Evolutionary conservation across 2,797 vertebrate genomes (phyloP).

Genomic region (Crocidura indochinensis): DNA sequence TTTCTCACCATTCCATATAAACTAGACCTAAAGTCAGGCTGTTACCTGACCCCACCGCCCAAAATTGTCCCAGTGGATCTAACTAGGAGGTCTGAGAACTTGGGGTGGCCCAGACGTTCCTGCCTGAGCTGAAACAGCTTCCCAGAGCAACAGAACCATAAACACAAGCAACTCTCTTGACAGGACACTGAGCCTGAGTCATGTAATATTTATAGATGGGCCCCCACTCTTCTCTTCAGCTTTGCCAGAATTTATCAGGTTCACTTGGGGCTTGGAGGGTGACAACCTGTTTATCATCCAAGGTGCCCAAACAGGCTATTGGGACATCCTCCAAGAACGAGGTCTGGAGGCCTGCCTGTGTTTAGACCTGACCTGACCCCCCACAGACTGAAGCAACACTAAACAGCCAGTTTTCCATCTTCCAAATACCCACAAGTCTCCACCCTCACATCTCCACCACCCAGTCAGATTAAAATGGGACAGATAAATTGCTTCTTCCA

Average conservation of each 20-base stretch:
- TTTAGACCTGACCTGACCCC: constrained; percentile 79
- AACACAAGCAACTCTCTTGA: constrained; percentile 61
- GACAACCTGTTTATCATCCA: constrained; percentile 86
- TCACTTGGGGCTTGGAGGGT: constrained; percentile 74
- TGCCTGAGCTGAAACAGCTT: constrained; percentile 29
- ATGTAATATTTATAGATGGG: constrained; percentile 80
- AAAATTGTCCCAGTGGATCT: not conserved
- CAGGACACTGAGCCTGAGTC: constrained; percentile 62
- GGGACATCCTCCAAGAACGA: constrained; percentile 69
- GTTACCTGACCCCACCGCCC: not conserved
- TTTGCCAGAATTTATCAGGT: constrained; percentile 82
- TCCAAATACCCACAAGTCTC: not conserved
- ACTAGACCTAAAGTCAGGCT: not conserved
- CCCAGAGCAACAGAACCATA: constrained; percentile 57
- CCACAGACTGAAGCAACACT: not conserved
- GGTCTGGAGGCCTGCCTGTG: constrained; percentile 70
- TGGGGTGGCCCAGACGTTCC: not conserved
- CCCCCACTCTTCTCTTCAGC: not conserved
- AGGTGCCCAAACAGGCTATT: constrained; percentile 75
- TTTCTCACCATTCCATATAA: not conserved
- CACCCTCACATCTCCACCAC: not conserved
- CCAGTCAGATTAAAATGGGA: not conserved
- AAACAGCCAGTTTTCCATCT: not conserved
- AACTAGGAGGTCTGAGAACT: not conserved
- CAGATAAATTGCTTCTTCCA: constrained; percentile 38